A percentile compares a stretch with the other conserved stretches of the same genome.
These are phyloP conservation scores for Drosophila mayaguana DNA, from an alignment of 2,888 invertebrate genomes.

Conservation along the genomic window DNA sequence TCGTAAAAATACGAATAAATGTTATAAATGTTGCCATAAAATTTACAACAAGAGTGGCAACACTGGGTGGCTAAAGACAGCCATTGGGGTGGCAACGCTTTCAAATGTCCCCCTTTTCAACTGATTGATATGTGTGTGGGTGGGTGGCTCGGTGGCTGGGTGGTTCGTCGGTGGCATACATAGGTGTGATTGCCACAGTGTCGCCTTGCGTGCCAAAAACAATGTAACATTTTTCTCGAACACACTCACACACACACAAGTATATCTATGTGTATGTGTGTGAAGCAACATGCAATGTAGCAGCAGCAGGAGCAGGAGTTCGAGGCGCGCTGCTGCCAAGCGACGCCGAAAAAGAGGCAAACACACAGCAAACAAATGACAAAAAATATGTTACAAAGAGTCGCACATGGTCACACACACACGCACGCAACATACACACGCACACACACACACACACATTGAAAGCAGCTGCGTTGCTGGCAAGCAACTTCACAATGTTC, in stretches of 20 bases:
- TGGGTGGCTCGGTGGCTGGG: background rate
- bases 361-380: conserved; percentile 71
- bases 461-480: conserved; percentile 36
- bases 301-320: background rate
- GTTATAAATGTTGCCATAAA: conserved; percentile 79
- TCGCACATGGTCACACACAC: conserved; percentile 68
- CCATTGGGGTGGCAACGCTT: conserved; percentile 45
- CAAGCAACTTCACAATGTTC: conserved; percentile 65
- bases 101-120: conserved; percentile 28
- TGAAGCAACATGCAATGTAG: conserved; percentile 35
- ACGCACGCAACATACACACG: conserved; percentile 20
- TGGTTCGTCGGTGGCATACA: conserved; percentile 13
- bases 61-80: conserved; percentile 8
- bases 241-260: conserved; percentile 21
- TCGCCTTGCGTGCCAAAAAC: conserved; percentile 65
- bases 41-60: conserved; percentile 62
- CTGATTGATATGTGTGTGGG: conserved; percentile 68
- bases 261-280: background rate
- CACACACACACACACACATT: conserved; percentile 12
- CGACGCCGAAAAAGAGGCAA: conserved; percentile 72
- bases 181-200: conserved; percentile 48
- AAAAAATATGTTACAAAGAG: conserved; percentile 80
- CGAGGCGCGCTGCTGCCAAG: conserved; percentile 13
- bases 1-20: conserved; percentile 79
- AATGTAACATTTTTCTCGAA: conserved; percentile 62